phyloP scores from a whole-genome alignment of 2,113 vertebrate species.

The Istiophorus platypterus region DNA sequence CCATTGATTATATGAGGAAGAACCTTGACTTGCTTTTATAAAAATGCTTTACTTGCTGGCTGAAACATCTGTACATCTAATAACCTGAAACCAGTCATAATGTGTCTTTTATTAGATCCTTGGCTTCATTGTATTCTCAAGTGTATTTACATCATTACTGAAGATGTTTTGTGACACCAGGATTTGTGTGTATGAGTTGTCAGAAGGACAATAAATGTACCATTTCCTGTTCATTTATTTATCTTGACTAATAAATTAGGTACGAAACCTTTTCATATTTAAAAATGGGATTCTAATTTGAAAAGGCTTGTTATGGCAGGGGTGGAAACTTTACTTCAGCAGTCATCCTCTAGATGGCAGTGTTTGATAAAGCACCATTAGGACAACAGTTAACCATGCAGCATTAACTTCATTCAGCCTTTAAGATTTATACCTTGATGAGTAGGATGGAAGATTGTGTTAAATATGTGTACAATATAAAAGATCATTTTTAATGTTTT shows the following conservation, averaged over 20 bases:
- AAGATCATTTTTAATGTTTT: slow-evolving; percentile 30
- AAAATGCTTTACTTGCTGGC: slow-evolving; percentile 66
- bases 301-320: not conserved
- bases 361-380: slow-evolving; percentile 55
- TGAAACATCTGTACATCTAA: slow-evolving; percentile 56
- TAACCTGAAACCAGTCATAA: slow-evolving; percentile 25
- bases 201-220: slow-evolving; percentile 56
- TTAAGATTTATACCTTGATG: slow-evolving; percentile 47
- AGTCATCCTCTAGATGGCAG: slow-evolving; percentile 74
- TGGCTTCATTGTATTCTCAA: slow-evolving; percentile 45
- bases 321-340: not conserved
- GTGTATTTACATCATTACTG: slow-evolving; percentile 40
- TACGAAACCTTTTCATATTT: not conserved
- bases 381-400: slow-evolving; percentile 35
- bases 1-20: slow-evolving; percentile 4
- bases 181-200: slow-evolving; percentile 47
- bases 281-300: not conserved
- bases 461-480: slow-evolving; percentile 15
- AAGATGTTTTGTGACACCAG: slow-evolving; percentile 62
- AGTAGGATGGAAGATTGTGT: slow-evolving; percentile 31
- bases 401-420: slow-evolving; percentile 32
- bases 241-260: slow-evolving; percentile 21
- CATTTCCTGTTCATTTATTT: slow-evolving; percentile 42
- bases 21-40: slow-evolving; percentile 59
- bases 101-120: slow-evolving; percentile 43